These are phyloP conservation scores for Macrophya annulata DNA, from an alignment of 2,888 invertebrate species.

Conservation along the genomic window DNA sequence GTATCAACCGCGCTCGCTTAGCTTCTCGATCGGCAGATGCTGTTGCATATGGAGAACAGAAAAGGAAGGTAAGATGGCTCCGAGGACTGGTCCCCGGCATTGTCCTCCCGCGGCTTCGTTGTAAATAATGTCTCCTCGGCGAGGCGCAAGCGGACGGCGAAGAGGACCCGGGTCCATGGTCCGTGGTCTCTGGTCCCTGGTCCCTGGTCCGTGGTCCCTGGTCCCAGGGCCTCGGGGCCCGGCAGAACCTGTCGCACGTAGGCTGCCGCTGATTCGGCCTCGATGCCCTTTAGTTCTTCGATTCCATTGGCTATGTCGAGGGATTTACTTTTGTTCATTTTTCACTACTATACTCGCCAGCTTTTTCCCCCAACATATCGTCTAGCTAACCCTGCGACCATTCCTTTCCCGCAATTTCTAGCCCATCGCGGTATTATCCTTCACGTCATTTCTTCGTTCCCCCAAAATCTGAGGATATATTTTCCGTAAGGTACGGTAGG, in stretches of 20 bases:
- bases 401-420: neutral
- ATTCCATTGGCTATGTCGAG: constrained; percentile 68
- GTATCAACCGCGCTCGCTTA: neutral
- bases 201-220: constrained; percentile 59
- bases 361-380: constrained; percentile 29
- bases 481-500: neutral
- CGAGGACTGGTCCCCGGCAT: constrained; percentile 68
- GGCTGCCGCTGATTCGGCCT: constrained; percentile 72
- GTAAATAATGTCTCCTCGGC: constrained; percentile 76
- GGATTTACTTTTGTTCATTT: constrained; percentile 47
- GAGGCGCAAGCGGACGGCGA: constrained; percentile 48
- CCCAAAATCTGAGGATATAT: neutral
- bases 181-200: constrained; percentile 25
- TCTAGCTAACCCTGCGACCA: neutral
- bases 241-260: constrained; percentile 75
- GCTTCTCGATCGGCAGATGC: constrained; percentile 68
- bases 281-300: constrained; percentile 71
- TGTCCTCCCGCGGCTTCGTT: constrained; percentile 75
- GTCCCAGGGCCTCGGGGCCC: constrained; percentile 55
- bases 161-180: constrained; percentile 20
- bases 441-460: neutral
- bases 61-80: constrained; percentile 76
- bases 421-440: neutral
- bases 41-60: constrained; percentile 78
- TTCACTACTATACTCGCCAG: constrained; percentile 15